Evolutionary conservation across 2,113 vertebrate genomes (phyloP).

Genomic region (Cynopterus brachyotis): DNA sequence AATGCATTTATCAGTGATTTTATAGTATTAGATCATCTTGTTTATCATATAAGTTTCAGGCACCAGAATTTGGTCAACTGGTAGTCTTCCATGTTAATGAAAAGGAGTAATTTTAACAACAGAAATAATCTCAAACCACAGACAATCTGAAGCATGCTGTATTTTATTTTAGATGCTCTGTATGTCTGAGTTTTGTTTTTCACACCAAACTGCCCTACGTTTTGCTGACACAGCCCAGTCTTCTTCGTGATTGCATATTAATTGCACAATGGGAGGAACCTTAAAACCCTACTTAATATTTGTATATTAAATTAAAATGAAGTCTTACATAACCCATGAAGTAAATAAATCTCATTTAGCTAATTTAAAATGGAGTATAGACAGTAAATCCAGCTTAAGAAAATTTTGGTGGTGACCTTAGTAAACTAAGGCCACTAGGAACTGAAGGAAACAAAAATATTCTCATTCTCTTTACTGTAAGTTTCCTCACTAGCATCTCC

Average conservation of each 20-base stretch:
- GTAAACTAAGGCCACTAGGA: background rate
- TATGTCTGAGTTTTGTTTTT: background rate
- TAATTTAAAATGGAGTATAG: slow-evolving; percentile 3
- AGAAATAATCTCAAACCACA: background rate
- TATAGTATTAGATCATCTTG: background rate
- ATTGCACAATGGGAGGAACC: background rate
- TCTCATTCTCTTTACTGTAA: background rate
- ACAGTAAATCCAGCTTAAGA: background rate
- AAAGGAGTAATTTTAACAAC: background rate
- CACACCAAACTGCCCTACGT: background rate
- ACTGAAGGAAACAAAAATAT: background rate
- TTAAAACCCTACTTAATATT: background rate
- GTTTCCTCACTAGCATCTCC: background rate
- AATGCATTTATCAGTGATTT: background rate
- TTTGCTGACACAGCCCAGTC: background rate
- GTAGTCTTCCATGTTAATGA: background rate
- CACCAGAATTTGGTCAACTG: background rate
- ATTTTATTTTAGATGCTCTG: background rate
- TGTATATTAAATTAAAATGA: background rate
- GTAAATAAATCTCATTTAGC: background rate
- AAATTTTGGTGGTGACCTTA: background rate
- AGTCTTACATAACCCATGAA: background rate
- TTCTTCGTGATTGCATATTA: background rate
- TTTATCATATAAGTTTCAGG: background rate
- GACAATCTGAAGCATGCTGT: background rate